Evolutionary conservation across 2,888 invertebrate genomes (phyloP).

Genomic region (Osedax fenrisi): DNA sequence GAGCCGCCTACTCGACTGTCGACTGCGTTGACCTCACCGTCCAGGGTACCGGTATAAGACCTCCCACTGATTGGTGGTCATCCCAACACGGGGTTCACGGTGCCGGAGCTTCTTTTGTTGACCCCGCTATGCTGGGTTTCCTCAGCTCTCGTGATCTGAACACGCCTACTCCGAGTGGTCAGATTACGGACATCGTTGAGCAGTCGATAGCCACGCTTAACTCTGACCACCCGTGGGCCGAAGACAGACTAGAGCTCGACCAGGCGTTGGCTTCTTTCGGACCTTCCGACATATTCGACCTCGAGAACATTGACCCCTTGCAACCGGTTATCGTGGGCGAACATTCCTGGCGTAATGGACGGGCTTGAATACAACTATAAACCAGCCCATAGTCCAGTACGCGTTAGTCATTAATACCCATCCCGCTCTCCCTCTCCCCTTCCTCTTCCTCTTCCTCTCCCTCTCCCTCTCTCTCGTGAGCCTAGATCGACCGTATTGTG

Average conservation of each 20-base stretch:
- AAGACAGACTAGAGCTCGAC: conserved; percentile 38
- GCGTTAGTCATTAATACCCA: too few relatives aligned
- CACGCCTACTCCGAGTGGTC: conserved; percentile 9
- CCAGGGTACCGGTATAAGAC: conserved; percentile 45
- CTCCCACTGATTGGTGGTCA: conserved; percentile 49
- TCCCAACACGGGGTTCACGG: too few relatives aligned
- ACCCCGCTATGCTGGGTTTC: neutral
- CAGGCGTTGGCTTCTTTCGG: conserved; percentile 45
- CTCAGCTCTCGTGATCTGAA: conserved; percentile 7
- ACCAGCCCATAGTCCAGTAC: too few relatives aligned
- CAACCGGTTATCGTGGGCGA: neutral
- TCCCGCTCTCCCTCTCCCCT: too few relatives aligned
- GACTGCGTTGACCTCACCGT: conserved; percentile 43
- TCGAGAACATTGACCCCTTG: conserved; percentile 30
- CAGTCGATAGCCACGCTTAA: conserved; percentile 38
- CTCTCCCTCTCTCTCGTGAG: too few relatives aligned
- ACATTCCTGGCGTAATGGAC: neutral
- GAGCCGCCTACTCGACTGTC: too few relatives aligned
- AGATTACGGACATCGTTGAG: neutral
- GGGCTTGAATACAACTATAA: too few relatives aligned
- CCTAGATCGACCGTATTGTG: too few relatives aligned
- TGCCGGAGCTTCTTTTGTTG: conserved; percentile 29
- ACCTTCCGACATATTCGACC: conserved; percentile 41
- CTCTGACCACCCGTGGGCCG: conserved; percentile 43
- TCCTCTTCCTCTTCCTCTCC: too few relatives aligned